Evolutionary conservation across 2,888 invertebrate species (phyloP).

Genomic region (Lepidochrysops patricia): DNA sequence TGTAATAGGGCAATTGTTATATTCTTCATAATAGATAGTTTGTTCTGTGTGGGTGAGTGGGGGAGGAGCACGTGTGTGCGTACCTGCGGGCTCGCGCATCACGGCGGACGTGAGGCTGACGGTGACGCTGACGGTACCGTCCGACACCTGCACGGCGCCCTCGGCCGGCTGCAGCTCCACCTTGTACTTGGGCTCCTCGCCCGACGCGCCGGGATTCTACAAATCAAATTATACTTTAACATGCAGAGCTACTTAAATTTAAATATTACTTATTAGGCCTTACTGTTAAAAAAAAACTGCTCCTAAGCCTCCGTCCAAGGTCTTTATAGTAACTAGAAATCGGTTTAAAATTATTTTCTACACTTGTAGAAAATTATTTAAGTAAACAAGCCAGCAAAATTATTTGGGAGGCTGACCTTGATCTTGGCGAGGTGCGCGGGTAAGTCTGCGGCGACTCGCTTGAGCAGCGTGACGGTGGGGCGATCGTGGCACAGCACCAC

Average conservation of each 20-base stretch:
- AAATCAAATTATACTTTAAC: too few relatives aligned
- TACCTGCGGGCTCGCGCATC: constrained; percentile 86
- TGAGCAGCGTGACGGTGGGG: constrained; percentile 90
- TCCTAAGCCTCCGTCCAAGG: too few relatives aligned
- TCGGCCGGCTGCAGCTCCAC: constrained; percentile 89
- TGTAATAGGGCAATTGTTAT: constrained; percentile 24
- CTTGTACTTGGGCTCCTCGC: constrained; percentile 78
- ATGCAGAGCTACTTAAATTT: too few relatives aligned
- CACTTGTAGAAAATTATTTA: too few relatives aligned
- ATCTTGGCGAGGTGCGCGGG: constrained; percentile 82
- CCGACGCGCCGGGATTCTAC: constrained; percentile 35
- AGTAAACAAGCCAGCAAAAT: too few relatives aligned
- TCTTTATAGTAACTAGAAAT: too few relatives aligned
- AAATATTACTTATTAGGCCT: too few relatives aligned
- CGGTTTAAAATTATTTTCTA: too few relatives aligned
- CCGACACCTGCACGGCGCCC: constrained; percentile 88
- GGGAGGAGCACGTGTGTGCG: not conserved
- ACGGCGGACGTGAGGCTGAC: constrained; percentile 95
- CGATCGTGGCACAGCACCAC: constrained; percentile 96
- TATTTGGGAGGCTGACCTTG: too few relatives aligned
- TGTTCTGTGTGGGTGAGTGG: constrained; percentile 46
- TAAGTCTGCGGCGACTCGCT: constrained; percentile 88
- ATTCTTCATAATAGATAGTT: constrained; percentile 51
- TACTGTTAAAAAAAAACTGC: too few relatives aligned
- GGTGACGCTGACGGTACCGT: constrained; percentile 84